Base-by-base conservation (phyloP, 2,888 invertebrate genomes). In the Zygothrica quintamaculata region DNA sequence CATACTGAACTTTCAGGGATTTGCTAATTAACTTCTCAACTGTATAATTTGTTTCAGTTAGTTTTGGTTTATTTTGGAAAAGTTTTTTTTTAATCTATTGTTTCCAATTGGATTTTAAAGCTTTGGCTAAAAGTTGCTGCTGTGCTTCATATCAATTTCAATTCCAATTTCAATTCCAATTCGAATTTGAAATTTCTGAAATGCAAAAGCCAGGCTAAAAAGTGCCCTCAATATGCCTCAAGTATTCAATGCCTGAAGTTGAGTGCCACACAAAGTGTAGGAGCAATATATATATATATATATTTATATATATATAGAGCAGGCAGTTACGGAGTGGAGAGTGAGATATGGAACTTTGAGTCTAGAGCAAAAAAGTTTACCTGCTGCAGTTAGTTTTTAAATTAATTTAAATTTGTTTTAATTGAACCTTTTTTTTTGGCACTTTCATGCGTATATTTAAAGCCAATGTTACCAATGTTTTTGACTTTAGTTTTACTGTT, bases 331-430 rank as follows among this genome's bases (percentile, higher is more conserved):
- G 11, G 16, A 33, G 46, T 15, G 39, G n/a, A n/a, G n/a, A n/a
- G n/a, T n/a, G n/a, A n/a, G n/a, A n/a, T n/a, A n/a, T n/a, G n/a
- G n/a, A n/a, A n/a, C n/a, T n/a, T n/a, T n/a, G n/a, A n/a, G 9
- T n/a, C 22, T 31, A 22, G 39, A 15, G 40, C 22, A n/a, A 39
- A 47, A 84, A 79, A 84, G 62, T 80, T 84, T 55, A 48, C 61
- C 52, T 65, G 55, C 50, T 70, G 65, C 68, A 58, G 68, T 70
- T 75, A 74, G 76, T 69, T 74, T 65, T 73, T 76, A 74, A 78
- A 84, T 75, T 52, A 74, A 66, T 77, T 76, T 36, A 5, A 36
- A 6, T 1, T 29, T 29, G 29, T 29, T 29, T 29, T 29, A 29
- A 29, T 9, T 29, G 29, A 29, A 29, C n/a, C 59, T 48, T 50